Conservation (phyloP, 1,140 invertebrate species). For the Philotrypesis tridentata region DNA sequence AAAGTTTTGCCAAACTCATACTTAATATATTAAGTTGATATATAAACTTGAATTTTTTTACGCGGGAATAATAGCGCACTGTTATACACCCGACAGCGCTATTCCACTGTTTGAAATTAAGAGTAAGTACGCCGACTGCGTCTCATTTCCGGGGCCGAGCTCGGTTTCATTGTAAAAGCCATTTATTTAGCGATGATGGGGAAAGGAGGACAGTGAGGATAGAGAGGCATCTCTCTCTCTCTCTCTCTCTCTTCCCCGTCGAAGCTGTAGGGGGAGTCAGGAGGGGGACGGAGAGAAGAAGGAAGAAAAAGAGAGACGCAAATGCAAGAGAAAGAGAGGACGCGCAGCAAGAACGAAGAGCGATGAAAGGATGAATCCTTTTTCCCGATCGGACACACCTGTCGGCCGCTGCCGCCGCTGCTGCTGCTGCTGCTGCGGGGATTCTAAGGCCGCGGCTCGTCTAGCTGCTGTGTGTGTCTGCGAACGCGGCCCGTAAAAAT, state of each 20-base stretch:
- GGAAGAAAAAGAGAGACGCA: background rate
- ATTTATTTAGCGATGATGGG: background rate
- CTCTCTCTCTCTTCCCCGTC: too few relatives aligned
- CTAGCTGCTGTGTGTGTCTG: background rate
- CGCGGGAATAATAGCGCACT: too few relatives aligned
- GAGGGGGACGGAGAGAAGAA: constrained; percentile 4
- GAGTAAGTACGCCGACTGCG: too few relatives aligned
- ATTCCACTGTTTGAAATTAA: too few relatives aligned
- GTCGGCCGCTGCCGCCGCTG: background rate
- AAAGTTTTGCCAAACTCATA: too few relatives aligned
- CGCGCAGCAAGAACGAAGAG: background rate
- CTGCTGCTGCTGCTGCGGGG: background rate
- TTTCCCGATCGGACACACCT: constrained; percentile 38
- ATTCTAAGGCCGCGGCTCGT: constrained; percentile 15
- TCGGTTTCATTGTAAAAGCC: background rate
- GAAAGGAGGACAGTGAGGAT: constrained; percentile 5
- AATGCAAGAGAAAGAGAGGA: background rate
- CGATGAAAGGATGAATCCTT: constrained; percentile 40
- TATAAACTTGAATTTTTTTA: too few relatives aligned
- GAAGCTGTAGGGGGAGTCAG: too few relatives aligned
- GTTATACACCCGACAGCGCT: too few relatives aligned
- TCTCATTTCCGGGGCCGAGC: background rate
- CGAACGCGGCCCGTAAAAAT: constrained; percentile 20
- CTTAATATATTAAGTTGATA: too few relatives aligned
- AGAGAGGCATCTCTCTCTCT: background rate